Conservation (phyloP, 2,797 vertebrate species). For the Periparus ater region DNA sequence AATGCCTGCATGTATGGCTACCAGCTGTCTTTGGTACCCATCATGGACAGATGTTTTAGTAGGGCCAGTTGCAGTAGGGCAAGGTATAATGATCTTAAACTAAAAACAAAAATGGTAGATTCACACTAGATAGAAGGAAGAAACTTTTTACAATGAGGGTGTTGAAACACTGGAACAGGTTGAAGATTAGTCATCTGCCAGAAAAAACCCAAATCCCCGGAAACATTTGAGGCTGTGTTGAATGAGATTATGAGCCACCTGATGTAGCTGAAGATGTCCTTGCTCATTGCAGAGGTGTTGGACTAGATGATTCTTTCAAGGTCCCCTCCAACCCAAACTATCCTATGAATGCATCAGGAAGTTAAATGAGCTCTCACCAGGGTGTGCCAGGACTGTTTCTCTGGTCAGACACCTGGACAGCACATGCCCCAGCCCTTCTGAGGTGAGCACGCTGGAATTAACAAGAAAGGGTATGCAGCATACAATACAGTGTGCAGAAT, state of each 20-base stretch:
- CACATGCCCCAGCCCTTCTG: background rate
- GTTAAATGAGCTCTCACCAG: background rate
- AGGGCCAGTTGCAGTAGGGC: background rate
- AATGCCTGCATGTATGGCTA: background rate
- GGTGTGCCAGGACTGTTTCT: background rate
- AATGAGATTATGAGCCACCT: background rate
- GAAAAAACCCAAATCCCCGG: background rate
- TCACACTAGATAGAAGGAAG: background rate
- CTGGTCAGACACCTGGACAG: background rate
- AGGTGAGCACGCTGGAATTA: background rate
- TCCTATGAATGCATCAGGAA: background rate
- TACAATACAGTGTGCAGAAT: background rate
- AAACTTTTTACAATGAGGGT: background rate
- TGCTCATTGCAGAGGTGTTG: background rate
- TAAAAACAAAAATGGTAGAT: background rate
- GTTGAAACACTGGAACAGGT: background rate
- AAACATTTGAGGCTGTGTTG: background rate
- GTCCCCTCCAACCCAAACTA: background rate
- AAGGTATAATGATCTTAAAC: background rate
- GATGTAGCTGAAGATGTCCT: background rate
- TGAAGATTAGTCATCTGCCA: background rate
- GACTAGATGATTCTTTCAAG: background rate
- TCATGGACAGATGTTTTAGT: background rate
- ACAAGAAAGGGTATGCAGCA: background rate
- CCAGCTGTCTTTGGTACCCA: background rate